Evolutionary conservation across 2,797 vertebrate genomes (phyloP).

Genomic region (Psittacula echo): DNA sequence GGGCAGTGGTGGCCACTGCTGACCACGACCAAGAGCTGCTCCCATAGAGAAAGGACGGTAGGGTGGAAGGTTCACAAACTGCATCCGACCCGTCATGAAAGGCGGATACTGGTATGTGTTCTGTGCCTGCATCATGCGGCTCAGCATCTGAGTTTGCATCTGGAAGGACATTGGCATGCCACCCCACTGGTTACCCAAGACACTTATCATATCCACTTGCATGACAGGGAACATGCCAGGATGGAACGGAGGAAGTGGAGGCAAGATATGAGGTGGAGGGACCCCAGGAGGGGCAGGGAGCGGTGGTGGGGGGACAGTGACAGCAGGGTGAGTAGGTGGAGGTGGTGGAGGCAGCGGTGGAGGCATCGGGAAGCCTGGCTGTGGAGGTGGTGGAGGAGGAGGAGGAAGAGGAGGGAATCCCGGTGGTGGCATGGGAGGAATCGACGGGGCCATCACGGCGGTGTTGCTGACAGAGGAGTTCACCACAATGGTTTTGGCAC

Average conservation of each 20-base stretch:
- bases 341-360: conserved; percentile 82
- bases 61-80: conserved; percentile 85
- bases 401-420: conserved; percentile 87
- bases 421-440: conserved; percentile 83
- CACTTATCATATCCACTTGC: conserved; percentile 94
- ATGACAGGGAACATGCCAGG: conserved; percentile 89
- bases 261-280: conserved; percentile 86
- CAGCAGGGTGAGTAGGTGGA: conserved; percentile 77
- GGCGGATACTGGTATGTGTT: conserved; percentile 89
- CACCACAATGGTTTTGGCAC: conserved; percentile 91
- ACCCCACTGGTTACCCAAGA: conserved; percentile 91
- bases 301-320: conserved; percentile 85
- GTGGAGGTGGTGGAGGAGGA: conserved; percentile 67
- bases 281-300: conserved; percentile 81
- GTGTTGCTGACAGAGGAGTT: conserved; percentile 80
- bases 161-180: conserved; percentile 97
- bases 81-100: conserved; percentile 84
- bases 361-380: conserved; percentile 84
- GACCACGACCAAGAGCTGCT: conserved; percentile 79
- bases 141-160: conserved; percentile 99
- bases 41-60: conserved; percentile 86
- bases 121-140: conserved; percentile 94
- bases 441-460: conserved; percentile 80
- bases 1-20: conserved; percentile 92
- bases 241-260: conserved; percentile 85